Conservation (phyloP, 1,140 invertebrate genomes). For the Nasonia vitripennis region DNA sequence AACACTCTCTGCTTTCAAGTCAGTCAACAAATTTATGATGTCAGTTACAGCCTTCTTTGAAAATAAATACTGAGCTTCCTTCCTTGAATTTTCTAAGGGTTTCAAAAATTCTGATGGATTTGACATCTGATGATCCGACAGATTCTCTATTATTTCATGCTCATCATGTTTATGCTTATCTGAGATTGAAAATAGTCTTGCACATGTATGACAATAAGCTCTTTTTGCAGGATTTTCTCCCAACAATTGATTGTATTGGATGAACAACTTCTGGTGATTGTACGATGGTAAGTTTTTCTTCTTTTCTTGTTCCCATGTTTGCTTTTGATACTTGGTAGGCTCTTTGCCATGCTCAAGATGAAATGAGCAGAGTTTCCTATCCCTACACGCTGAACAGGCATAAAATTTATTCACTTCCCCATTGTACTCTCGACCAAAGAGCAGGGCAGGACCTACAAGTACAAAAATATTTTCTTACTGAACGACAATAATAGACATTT, state of each 20-base stretch:
- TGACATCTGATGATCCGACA: slow-evolving; percentile 74
- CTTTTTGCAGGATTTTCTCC: slow-evolving; percentile 59
- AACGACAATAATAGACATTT: not conserved
- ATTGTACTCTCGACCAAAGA: slow-evolving; percentile 77
- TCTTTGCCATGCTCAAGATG: slow-evolving; percentile 77
- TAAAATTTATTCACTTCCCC: slow-evolving; percentile 79
- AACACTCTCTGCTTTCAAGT: slow-evolving; percentile 78
- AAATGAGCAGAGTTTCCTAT: slow-evolving; percentile 84
- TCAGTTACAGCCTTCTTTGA: slow-evolving; percentile 76
- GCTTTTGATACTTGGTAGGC: slow-evolving; percentile 72
- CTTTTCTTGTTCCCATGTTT: slow-evolving; percentile 73
- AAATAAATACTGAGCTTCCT: slow-evolving; percentile 87
- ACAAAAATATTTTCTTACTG: slow-evolving; percentile 25
- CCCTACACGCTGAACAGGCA: slow-evolving; percentile 87
- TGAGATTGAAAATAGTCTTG: slow-evolving; percentile 74
- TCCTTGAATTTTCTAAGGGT: slow-evolving; percentile 80
- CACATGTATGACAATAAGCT: slow-evolving; percentile 81
- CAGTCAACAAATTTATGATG: slow-evolving; percentile 75
- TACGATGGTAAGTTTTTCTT: slow-evolving; percentile 73
- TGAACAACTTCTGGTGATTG: slow-evolving; percentile 75
- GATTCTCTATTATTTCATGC: slow-evolving; percentile 71
- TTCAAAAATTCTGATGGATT: slow-evolving; percentile 78
- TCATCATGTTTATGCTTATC: slow-evolving; percentile 72
- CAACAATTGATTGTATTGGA: slow-evolving; percentile 71
- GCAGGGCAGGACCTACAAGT: slow-evolving; percentile 79